Evolutionary conservation across 2,113 vertebrate genomes (phyloP), one percentile per base, ranked within the genome.

Genomic region (Tupaia chinensis): DNA sequence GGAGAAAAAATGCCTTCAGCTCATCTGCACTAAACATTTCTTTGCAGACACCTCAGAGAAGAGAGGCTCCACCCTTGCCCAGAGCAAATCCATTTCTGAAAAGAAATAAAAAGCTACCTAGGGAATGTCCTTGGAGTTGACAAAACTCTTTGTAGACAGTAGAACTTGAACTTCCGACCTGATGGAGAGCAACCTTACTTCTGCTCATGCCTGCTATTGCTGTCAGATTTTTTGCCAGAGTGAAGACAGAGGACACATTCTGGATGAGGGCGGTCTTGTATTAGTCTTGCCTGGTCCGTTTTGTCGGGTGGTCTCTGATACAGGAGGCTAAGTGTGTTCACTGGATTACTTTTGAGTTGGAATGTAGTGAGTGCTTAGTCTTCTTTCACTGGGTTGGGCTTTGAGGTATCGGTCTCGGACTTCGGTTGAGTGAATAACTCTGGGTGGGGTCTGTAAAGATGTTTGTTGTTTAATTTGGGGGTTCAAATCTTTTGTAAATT

Each of bases 181-280:
- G 84, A 60, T 61, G 32, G 68, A 63, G 20, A 32, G 14, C 44
- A 34, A 2, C n/a, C 9, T 0, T 3, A 4, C 15, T 29, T 13
- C 10, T 23, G 1, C 8, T 22, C 16, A 63, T n/a, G 1, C 16
- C 1, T 16, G 1, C 27, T 1, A 0, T 69, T 83, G 3, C 68
- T 92, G 12, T 81, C 34, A 4, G 4, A 23, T 80, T n/a, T 34
- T 87, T 14, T 22, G 1, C 22, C 56, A 85, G 82, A 8, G 34
- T 8, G 16, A 58, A 70, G 77, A 54, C 8, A 13, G 29, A 84
- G 32, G 44, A 3, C 2, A 0, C 63, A 2, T 78, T 69, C 69
- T 81, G 20, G 27, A 44, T 44, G 44, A 83, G 72, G 68, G 1
- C 29, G 9, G 22, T 7, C 70, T 20, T 93, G 34, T 44, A 16